A percentile compares a stretch with the other conserved stretches of the same genome.
phyloP scores from a whole-genome alignment of 1,140 invertebrate genomes.

The Drosophila obscura region DNA sequence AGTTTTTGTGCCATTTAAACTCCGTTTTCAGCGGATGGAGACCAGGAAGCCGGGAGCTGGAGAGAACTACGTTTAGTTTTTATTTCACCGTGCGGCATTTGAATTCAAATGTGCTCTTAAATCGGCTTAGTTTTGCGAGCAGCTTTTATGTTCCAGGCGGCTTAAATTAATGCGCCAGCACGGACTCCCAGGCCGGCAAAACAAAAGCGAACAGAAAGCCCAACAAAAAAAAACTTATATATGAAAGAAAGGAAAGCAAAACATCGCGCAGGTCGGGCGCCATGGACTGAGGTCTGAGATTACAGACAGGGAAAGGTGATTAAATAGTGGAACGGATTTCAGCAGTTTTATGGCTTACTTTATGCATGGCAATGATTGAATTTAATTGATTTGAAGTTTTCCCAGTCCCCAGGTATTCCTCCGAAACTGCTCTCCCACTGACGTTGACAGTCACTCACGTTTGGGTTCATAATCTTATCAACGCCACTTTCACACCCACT shows the following conservation, averaged over 20 bases:
- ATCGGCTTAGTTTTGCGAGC: slow-evolving; percentile 77
- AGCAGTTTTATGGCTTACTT: slow-evolving; percentile 29
- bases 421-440: background rate
- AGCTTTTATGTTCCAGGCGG: slow-evolving; percentile 68
- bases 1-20: slow-evolving; percentile 73
- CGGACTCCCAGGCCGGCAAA: slow-evolving; percentile 26
- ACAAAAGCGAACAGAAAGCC: slow-evolving; percentile 40
- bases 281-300: background rate
- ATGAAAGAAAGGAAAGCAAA: slow-evolving; percentile 21
- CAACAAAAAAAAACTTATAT: slow-evolving; percentile 29
- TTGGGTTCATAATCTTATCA: slow-evolving; percentile 51
- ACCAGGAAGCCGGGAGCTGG: background rate
- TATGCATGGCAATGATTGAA: slow-evolving; percentile 26
- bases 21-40: slow-evolving; percentile 11
- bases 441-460: slow-evolving; percentile 3
- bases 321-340: slow-evolving; percentile 57
- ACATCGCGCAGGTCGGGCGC: too few species aligned
- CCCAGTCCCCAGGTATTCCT: slow-evolving; percentile 10
- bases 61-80: slow-evolving; percentile 50
- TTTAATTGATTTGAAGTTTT: slow-evolving; percentile 51
- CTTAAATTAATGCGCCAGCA: slow-evolving; percentile 73
- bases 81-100: slow-evolving; percentile 69
- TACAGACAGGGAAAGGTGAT: slow-evolving; percentile 51
- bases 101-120: slow-evolving; percentile 81
- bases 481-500: slow-evolving; percentile 53